Percentiles rank a stretch among this genome's conserved stretches.
phyloP scores from a whole-genome alignment of 23 tunicate species.

The Styela clava region DNA sequence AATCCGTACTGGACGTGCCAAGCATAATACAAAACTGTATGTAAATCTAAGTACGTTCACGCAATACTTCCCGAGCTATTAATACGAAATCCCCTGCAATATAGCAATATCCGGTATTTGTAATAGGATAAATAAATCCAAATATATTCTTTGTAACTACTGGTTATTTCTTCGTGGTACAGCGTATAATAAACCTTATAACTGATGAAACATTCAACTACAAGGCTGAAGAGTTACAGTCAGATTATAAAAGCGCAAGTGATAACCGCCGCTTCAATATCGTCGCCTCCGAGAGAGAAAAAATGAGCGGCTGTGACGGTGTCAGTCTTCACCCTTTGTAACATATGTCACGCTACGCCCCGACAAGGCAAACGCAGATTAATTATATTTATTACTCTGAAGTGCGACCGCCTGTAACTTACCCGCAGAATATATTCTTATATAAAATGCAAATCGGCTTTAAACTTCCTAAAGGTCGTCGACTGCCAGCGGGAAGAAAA shows the following conservation, averaged over 20 bases:
- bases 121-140: neutral
- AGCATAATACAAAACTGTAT: constrained; percentile 1
- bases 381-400: too few species aligned
- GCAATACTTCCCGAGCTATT: neutral
- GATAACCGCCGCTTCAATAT: too few species aligned
- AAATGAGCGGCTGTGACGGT: neutral
- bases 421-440: neutral
- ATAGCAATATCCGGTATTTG: neutral
- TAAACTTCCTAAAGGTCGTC: neutral
- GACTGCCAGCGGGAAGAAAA: too few species aligned
- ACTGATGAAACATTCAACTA: too few species aligned
- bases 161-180: too few species aligned
- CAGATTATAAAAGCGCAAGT: too few species aligned
- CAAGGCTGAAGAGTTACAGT: too few species aligned
- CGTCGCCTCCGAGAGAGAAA: neutral
- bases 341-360: neutral
- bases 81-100: neutral
- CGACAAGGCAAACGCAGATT: too few species aligned
- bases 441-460: neutral
- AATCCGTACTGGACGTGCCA: constrained; percentile 4
- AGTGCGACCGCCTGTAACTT: neutral
- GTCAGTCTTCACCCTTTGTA: neutral
- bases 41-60: neutral
- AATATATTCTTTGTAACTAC: neutral
- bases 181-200: too few species aligned